Conservation (phyloP, 92 coral and sea anemone genomes). For the Hydrozoanthus gracilis region DNA sequence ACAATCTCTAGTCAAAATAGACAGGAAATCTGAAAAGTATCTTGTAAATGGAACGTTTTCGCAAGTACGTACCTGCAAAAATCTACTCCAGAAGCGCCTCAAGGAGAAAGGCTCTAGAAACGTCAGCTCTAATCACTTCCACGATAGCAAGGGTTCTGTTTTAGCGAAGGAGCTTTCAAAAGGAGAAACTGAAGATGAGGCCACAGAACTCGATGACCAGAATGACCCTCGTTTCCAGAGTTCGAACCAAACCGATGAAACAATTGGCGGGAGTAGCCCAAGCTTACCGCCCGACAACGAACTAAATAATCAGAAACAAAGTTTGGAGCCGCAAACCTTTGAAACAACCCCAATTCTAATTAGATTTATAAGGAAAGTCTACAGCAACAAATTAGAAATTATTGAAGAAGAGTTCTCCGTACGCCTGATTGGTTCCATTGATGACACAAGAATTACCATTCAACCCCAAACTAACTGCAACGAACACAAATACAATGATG, state of each 20-base stretch:
- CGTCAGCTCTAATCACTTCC: neutral
- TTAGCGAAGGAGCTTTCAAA: neutral
- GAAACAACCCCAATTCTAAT: slow-evolving; percentile 9
- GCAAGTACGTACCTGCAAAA: slow-evolving; percentile 8
- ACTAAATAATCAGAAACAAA: neutral
- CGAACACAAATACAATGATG: slow-evolving; percentile 34
- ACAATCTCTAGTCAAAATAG: neutral
- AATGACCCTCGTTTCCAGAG: neutral
- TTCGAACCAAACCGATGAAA: neutral
- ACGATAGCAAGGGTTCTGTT: neutral
- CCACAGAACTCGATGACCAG: neutral
- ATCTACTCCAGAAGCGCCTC: neutral
- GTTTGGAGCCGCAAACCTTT: slow-evolving; percentile 1
- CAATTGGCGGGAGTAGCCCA: neutral
- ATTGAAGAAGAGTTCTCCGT: slow-evolving; percentile 41
- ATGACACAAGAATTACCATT: slow-evolving; percentile 44
- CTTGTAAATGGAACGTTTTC: slow-evolving; percentile 4
- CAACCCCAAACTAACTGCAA: slow-evolving; percentile 39
- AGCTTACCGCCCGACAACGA: neutral
- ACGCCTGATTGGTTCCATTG: neutral
- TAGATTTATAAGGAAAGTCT: slow-evolving; percentile 45
- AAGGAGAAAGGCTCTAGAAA: neutral
- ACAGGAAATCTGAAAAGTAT: neutral
- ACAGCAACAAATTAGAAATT: neutral
- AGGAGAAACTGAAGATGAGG: neutral